These are phyloP conservation scores for Semotilus atromaculatus DNA, from an alignment of 2,797 vertebrate genomes.

Conservation along the genomic window DNA sequence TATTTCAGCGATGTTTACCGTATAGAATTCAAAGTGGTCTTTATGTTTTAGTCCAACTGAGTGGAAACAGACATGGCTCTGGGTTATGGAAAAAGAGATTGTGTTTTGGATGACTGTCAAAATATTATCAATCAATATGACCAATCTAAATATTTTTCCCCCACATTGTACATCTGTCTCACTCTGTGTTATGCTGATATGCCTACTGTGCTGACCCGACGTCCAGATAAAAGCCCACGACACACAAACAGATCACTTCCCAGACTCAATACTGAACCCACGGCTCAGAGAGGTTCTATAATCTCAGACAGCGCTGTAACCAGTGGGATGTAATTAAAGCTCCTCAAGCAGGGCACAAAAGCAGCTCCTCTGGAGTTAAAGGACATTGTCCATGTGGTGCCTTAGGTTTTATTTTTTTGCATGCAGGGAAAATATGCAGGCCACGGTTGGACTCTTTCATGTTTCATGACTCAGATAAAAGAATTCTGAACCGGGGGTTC, in stretches of 20 bases:
- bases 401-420: constrained; percentile 62
- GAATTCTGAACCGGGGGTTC: neutral
- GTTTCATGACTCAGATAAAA: constrained; percentile 14
- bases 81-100: constrained; percentile 64
- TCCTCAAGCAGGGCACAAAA: constrained; percentile 58
- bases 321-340: constrained; percentile 65
- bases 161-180: constrained; percentile 66
- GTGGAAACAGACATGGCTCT: constrained; percentile 51
- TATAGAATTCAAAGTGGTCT: constrained; percentile 53
- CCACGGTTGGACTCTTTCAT: constrained; percentile 12
- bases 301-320: constrained; percentile 67
- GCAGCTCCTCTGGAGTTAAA: constrained; percentile 62
- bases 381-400: constrained; percentile 58
- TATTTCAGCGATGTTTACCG: constrained; percentile 48
- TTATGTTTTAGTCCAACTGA: constrained; percentile 50
- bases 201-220: constrained; percentile 65
- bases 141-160: constrained; percentile 74
- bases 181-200: constrained; percentile 63
- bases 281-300: constrained; percentile 56
- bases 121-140: constrained; percentile 75
- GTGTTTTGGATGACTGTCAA: constrained; percentile 71
- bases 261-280: constrained; percentile 54
- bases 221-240: constrained; percentile 72
- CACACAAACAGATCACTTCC: constrained; percentile 65
- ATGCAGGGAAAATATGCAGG: constrained; percentile 18